Conservation (phyloP, 35 echinoderm and acorn worm genomes). For the Ophioderma brevispina region DNA sequence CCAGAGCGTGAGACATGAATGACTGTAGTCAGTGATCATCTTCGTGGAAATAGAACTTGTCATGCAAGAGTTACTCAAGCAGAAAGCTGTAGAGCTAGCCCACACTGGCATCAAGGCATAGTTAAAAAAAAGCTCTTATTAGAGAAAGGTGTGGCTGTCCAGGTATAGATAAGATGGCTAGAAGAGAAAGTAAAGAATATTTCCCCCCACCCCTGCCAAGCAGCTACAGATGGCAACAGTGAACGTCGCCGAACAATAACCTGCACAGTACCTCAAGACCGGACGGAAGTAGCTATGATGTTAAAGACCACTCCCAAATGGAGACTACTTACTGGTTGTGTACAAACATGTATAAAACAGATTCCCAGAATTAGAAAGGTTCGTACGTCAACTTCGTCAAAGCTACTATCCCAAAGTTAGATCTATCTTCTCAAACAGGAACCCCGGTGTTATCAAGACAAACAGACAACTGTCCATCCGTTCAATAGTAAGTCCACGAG, state of each 20-base stretch:
- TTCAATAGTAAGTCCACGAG: too few relatives aligned
- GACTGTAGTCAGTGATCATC: too few relatives aligned
- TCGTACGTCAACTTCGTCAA: too few relatives aligned
- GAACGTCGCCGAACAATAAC: constrained; percentile 5
- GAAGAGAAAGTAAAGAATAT: constrained; percentile 39
- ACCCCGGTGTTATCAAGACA: too few relatives aligned
- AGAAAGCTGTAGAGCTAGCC: background rate
- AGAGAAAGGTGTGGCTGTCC: constrained; percentile 46
- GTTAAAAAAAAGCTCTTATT: constrained; percentile 19
- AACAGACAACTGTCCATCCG: too few relatives aligned
- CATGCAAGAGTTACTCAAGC: background rate
- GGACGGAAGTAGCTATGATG: constrained; percentile 27
- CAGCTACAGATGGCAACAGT: background rate
- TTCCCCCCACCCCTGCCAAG: constrained; percentile 31
- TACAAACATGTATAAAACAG: too few relatives aligned
- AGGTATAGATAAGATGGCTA: constrained; percentile 29
- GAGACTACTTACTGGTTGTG: too few relatives aligned
- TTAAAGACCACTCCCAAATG: constrained; percentile 5
- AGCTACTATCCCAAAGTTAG: too few relatives aligned
- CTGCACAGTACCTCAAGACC: background rate
- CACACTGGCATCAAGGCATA: constrained; percentile 20
- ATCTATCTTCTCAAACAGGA: too few relatives aligned
- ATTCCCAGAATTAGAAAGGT: too few relatives aligned
- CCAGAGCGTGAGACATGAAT: too few relatives aligned
- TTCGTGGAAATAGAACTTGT: background rate